Conservation (phyloP, 2,888 invertebrate species). For the Linnaemya vulpina region DNA sequence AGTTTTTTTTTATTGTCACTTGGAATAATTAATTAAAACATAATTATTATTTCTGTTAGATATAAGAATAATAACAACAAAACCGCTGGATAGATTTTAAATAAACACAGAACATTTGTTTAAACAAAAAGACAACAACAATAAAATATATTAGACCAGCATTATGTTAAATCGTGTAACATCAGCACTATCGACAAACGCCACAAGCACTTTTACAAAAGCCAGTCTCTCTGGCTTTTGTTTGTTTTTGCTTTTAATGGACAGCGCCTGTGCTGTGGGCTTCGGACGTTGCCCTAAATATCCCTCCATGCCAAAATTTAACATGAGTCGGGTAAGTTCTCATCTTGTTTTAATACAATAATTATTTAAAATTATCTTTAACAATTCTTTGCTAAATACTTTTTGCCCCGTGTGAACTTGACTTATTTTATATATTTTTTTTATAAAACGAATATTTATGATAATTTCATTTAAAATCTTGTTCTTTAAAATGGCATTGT, state of each 20-base stretch:
- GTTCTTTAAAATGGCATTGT: background rate
- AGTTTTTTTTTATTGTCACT: conserved; percentile 55
- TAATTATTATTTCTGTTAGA: conserved; percentile 5
- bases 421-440: background rate
- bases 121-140: conserved; percentile 3
- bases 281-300: conserved; percentile 88
- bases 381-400: background rate
- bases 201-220: conserved; percentile 47
- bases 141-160: conserved; percentile 16
- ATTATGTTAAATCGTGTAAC: conserved; percentile 60
- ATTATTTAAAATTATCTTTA: background rate
- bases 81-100: conserved; percentile 29
- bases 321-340: conserved; percentile 86
- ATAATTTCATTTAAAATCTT: conserved; percentile 1
- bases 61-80: background rate
- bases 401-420: background rate
- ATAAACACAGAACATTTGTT: conserved; percentile 35
- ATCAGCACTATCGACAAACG: conserved; percentile 12
- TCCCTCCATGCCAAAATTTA: conserved; percentile 87
- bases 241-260: conserved; percentile 68
- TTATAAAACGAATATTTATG: background rate
- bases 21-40: conserved; percentile 50
- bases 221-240: conserved; percentile 36
- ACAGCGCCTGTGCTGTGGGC: conserved; percentile 81
- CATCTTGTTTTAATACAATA: background rate